Evolutionary conservation across 92 coral and sea anemone species (phyloP).

Genomic region (Galaxea fascicularis): DNA sequence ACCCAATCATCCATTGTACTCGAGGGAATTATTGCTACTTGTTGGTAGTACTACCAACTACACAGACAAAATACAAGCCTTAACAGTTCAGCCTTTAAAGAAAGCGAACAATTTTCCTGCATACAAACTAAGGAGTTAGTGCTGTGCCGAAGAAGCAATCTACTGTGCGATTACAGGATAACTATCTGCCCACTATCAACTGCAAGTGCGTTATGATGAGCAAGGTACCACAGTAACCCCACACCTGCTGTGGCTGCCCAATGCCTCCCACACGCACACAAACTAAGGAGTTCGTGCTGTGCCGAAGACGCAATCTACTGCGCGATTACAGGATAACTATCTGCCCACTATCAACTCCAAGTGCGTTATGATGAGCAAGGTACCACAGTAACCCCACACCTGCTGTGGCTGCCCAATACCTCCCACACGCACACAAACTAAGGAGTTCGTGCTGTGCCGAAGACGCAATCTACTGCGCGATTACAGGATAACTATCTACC

Average conservation of each 20-base stretch:
- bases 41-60: too few species aligned
- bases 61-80: too few species aligned
- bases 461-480: constrained; percentile 66
- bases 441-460: constrained; percentile 46
- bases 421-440: constrained; percentile 42
- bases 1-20: background rate
- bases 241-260: too few species aligned
- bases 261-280: too few species aligned
- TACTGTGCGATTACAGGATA: constrained; percentile 54
- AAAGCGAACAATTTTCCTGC: background rate
- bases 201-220: constrained; percentile 32
- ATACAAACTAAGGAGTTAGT: constrained; percentile 42
- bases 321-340: constrained; percentile 52
- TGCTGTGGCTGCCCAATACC: constrained; percentile 61
- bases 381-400: constrained; percentile 63
- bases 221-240: constrained; percentile 52
- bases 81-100: background rate
- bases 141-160: constrained; percentile 58
- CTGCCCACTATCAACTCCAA: constrained; percentile 68
- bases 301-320: constrained; percentile 53
- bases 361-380: constrained; percentile 8
- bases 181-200: constrained; percentile 68
- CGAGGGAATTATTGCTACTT: too few species aligned
- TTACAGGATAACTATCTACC: constrained; percentile 58
- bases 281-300: too few species aligned